Conservation (phyloP, 2,113 vertebrate species). For the Rhinolophus sinicus region DNA sequence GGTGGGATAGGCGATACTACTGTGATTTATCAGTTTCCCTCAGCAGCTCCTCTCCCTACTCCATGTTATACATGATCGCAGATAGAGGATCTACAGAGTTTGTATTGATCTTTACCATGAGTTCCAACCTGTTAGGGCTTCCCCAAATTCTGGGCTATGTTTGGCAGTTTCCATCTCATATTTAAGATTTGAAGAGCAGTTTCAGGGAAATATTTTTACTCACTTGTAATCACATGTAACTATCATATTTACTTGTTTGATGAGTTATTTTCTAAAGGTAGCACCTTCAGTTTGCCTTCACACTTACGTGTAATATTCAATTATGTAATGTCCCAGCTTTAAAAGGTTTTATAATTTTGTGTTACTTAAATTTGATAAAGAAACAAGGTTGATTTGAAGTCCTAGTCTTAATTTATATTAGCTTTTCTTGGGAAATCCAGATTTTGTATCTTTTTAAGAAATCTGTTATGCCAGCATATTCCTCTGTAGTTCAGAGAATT, state of each 20-base stretch:
- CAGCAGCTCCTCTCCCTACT: not conserved
- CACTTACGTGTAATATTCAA: not conserved
- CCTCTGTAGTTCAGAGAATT: not conserved
- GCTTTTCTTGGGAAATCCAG: constrained; percentile 3
- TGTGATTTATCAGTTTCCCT: not conserved
- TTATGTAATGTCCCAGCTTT: not conserved
- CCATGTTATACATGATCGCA: not conserved
- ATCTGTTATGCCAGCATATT: not conserved
- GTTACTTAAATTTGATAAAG: constrained; percentile 2
- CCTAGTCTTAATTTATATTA: not conserved
- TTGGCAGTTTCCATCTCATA: not conserved
- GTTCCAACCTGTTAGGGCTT: not conserved
- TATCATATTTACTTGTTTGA: not conserved
- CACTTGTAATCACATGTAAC: not conserved
- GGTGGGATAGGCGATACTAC: not conserved
- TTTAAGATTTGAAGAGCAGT: not conserved
- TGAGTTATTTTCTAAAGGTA: constrained; percentile 29
- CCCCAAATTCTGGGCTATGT: not conserved
- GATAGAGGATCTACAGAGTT: not conserved
- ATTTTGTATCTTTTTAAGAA: not conserved
- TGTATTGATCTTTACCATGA: not conserved
- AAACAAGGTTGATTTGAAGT: constrained; percentile 3
- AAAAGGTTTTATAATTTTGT: not conserved
- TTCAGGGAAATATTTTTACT: not conserved
- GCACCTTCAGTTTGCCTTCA: not conserved